A percentile compares a stretch with the other conserved stretches of the same genome.
Conservation (phyloP, 2,113 vertebrate genomes). For the Chlorodrepanis virens region DNA sequence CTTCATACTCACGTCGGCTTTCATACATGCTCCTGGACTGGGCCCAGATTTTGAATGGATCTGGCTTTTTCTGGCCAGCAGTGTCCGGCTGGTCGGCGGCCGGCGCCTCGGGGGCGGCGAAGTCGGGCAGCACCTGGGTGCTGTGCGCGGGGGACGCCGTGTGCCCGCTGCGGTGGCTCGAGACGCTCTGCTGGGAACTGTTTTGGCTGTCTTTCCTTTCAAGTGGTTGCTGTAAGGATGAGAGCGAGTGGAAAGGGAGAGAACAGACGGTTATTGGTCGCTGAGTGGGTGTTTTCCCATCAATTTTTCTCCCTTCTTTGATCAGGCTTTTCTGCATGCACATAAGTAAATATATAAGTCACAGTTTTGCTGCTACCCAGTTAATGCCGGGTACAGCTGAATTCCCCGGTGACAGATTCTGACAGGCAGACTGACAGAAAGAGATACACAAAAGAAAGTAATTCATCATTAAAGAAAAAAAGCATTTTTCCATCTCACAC, state of each 20-base stretch:
- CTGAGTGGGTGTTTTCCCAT: slow-evolving; percentile 52
- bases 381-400: slow-evolving; percentile 31
- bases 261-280: slow-evolving; percentile 61
- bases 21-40: slow-evolving; percentile 99
- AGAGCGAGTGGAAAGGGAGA: slow-evolving; percentile 18
- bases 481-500: background rate
- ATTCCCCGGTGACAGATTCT: background rate
- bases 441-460: slow-evolving; percentile 28
- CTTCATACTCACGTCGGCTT: slow-evolving; percentile 97
- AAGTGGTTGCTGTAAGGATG: slow-evolving; percentile 85
- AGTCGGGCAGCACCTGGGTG: slow-evolving; percentile 79
- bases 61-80: slow-evolving; percentile 93
- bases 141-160: slow-evolving; percentile 87
- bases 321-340: slow-evolving; percentile 39
- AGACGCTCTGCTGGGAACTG: slow-evolving; percentile 94
- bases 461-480: slow-evolving; percentile 18
- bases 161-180: slow-evolving; percentile 91
- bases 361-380: slow-evolving; percentile 25
- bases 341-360: slow-evolving; percentile 45
- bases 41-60: slow-evolving; percentile 99
- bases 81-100: slow-evolving; percentile 81
- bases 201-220: slow-evolving; percentile 98
- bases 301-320: slow-evolving; percentile 20
- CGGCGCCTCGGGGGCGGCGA: slow-evolving; percentile 68
- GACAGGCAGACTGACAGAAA: slow-evolving; percentile 51